Evolutionary conservation across 2,113 vertebrate species (phyloP).

Genomic region (Lophius piscatorius): DNA sequence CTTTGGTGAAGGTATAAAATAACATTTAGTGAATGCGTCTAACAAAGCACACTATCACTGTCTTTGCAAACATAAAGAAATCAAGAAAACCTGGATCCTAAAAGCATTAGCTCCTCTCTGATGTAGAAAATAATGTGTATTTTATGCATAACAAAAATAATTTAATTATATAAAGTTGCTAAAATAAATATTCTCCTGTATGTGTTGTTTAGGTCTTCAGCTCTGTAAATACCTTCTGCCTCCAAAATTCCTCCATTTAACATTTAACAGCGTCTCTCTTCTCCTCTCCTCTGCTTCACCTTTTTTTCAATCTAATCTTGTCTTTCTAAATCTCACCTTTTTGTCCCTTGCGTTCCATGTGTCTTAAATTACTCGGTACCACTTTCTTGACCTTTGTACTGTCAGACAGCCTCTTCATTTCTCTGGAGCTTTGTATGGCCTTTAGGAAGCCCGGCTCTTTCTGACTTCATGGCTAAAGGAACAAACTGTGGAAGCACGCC

Average conservation of each 20-base stretch:
- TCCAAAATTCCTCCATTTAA: conserved; percentile 35
- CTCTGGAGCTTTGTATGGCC: conserved; percentile 18
- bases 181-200: conserved; percentile 10
- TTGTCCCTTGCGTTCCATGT: conserved; percentile 51
- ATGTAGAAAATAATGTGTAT: not conserved
- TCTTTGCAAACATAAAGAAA: too few species aligned
- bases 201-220: conserved; percentile 22
- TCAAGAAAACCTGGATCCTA: not conserved
- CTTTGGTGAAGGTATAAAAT: not conserved
- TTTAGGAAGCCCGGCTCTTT: conserved; percentile 36
- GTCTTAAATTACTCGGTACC: conserved; percentile 55
- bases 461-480: conserved; percentile 13
- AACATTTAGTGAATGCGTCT: not conserved
- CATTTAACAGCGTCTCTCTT: too few species aligned
- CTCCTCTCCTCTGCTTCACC: conserved; percentile 20
- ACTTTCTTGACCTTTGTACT: conserved; percentile 39
- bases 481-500: conserved; percentile 37
- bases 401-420: conserved; percentile 23
- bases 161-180: not conserved
- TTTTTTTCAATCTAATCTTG: conserved; percentile 54
- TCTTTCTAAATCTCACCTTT: conserved; percentile 59
- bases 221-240: conserved; percentile 23
- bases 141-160: not conserved
- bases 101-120: not conserved
- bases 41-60: not conserved